Evolutionary conservation across 2,888 invertebrate genomes (phyloP).

Genomic region (Mechanitis mazaeus): DNA sequence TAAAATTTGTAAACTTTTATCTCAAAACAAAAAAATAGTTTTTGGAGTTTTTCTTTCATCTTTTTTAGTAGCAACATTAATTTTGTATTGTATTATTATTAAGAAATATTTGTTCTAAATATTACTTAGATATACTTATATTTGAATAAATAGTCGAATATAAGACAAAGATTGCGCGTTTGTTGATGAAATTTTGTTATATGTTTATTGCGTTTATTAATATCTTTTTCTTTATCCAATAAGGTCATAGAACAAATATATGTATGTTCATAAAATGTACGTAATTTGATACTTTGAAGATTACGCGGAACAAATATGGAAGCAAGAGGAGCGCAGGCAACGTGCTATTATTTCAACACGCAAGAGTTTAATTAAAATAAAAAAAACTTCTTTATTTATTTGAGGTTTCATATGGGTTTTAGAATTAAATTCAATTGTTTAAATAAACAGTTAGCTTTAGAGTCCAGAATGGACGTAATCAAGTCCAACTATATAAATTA

Average conservation of each 20-base stretch:
- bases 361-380: conserved; percentile 22
- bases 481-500: too few relatives aligned
- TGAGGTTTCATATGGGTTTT: background rate
- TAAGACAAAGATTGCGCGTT: too few relatives aligned
- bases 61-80: too few relatives aligned
- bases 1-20: background rate
- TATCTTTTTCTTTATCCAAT: too few relatives aligned
- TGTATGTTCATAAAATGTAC: too few relatives aligned
- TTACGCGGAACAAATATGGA: conserved; percentile 22
- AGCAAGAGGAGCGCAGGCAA: conserved; percentile 19
- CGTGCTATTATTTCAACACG: conserved; percentile 18
- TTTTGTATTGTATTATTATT: background rate
- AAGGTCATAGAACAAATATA: too few relatives aligned
- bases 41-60: background rate
- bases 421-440: background rate
- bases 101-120: background rate
- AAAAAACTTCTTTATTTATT: conserved; percentile 10
- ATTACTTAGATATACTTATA: too few relatives aligned
- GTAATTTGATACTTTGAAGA: conserved; percentile 21
- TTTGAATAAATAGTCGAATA: too few relatives aligned
- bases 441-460: too few relatives aligned
- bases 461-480: too few relatives aligned
- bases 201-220: too few relatives aligned
- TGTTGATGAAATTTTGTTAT: too few relatives aligned
- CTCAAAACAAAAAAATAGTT: conserved; percentile 1